Base-by-base conservation (phyloP, 2,888 invertebrate species). In the Hemithea aestivaria region DNA sequence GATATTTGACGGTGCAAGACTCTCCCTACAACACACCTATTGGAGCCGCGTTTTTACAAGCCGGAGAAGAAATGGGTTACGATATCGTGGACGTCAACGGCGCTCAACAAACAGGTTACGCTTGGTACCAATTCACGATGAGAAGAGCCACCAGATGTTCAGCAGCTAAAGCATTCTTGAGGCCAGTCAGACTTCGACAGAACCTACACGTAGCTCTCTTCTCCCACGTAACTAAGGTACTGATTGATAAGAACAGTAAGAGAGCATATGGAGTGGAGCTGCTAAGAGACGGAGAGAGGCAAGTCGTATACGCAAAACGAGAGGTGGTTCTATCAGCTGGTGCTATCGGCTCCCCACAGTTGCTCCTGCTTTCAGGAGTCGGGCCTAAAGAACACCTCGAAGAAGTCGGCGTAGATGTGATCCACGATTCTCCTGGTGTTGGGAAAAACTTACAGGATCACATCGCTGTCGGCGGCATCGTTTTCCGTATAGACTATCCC, bases 21-120 rank as follows among this genome's bases (percentile, higher is more conserved):
- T 78, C 91, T 0, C 94, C 94, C 0, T 94, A 91, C 82, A 90
- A 92, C 64, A 96, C 96, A 0, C 96, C 96, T 0, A 75, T 96
- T 22, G 96, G 95, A 0, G 90, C 93, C 0, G 95, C 96, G 0
- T 94, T 96, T 58, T 76, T 96, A 1, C 94, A 96, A 84, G 96
- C 96, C 0, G 96, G 94, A n/a, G 92, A 95, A 69, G 96, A 96
- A 74, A 94, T 96, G 93, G 96, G 96, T 11, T 96, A 96, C 76
- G 94, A 95, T 38, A 91, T 95, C 36, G 71, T 93, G 0, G 97
- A 97, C 73, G 89, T 95, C 0, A 97, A 97, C 66, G 96, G 96
- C 0, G 93, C 89, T 0, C 90, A 94, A 57, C 96, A 96, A 71
- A 95, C 96, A 0, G 96, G 96, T 5, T 96, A 94, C 65, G 92